Conservation (phyloP, 2,888 invertebrate genomes). For the Xanthorhoe spadicearia region DNA sequence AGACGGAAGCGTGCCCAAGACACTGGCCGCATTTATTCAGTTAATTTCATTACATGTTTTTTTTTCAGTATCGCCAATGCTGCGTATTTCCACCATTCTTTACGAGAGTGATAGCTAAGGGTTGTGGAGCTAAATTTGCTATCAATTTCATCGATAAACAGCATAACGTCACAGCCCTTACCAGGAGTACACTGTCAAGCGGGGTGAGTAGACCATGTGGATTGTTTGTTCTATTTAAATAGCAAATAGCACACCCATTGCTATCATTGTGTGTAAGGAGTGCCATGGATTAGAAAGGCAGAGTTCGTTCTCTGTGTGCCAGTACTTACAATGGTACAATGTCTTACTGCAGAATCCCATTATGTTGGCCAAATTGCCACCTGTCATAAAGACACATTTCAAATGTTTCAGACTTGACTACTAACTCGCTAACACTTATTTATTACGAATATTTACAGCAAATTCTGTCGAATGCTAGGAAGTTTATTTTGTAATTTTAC, state of each 20-base stretch:
- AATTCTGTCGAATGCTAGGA: not conserved
- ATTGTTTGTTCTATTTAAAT: not conserved
- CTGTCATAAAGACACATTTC: too few species aligned
- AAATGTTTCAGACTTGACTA: not conserved
- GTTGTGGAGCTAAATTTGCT: constrained; percentile 55
- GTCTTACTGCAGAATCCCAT: too few species aligned
- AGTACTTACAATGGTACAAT: too few species aligned
- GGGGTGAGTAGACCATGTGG: not conserved
- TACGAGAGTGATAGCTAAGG: constrained; percentile 52
- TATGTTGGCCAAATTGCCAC: not conserved
- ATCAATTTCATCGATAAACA: constrained; percentile 41
- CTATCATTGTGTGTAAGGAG: not conserved
- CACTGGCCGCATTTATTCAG: too few species aligned
- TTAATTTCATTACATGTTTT: not conserved
- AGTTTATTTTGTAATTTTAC: not conserved
- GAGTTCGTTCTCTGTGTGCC: too few species aligned
- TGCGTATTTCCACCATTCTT: constrained; percentile 73
- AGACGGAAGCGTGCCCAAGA: too few species aligned
- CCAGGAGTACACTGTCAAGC: constrained; percentile 24
- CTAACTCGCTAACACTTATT: too few species aligned
- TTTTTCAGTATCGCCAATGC: constrained; percentile 59
- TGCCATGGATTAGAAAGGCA: not conserved
- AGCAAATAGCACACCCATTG: not conserved
- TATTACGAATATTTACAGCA: too few species aligned
- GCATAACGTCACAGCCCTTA: constrained; percentile 51